Evolutionary conservation across 2,888 invertebrate species (phyloP).

Genomic region (Candidula unifasciata): DNA sequence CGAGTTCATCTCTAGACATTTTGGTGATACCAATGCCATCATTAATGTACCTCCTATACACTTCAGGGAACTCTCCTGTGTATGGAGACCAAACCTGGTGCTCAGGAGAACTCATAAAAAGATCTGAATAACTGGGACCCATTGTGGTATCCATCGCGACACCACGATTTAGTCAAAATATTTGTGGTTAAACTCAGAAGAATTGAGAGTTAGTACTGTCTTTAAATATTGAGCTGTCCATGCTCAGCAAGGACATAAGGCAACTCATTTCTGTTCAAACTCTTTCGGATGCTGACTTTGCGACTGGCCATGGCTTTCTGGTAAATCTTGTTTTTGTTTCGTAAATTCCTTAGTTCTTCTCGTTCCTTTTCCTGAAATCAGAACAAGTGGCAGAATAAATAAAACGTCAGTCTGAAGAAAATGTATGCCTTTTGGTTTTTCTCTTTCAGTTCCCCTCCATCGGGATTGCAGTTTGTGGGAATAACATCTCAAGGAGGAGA

Average conservation of each 20-base stretch:
- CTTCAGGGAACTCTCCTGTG: too few relatives aligned
- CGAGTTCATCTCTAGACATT: too few relatives aligned
- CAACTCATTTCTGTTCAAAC: conserved; percentile 28
- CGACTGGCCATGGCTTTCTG: conserved; percentile 65
- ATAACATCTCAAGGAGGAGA: too few relatives aligned
- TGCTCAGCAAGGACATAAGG: conserved; percentile 18
- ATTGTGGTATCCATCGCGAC: too few relatives aligned
- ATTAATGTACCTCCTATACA: too few relatives aligned
- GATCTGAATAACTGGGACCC: too few relatives aligned
- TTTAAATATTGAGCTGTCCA: conserved; percentile 42
- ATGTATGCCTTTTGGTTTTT: neutral
- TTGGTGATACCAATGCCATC: too few relatives aligned
- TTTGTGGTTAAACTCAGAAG: too few relatives aligned
- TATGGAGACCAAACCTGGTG: too few relatives aligned
- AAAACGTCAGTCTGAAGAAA: neutral
- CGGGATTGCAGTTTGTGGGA: neutral
- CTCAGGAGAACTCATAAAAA: too few relatives aligned
- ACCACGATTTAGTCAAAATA: too few relatives aligned
- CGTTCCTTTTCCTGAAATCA: conserved; percentile 65
- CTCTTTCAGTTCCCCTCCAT: neutral
- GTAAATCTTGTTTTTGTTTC: conserved; percentile 62
- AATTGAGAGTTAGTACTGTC: too few relatives aligned
- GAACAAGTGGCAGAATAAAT: neutral
- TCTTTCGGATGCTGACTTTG: conserved; percentile 57
- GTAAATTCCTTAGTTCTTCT: conserved; percentile 60